Base-by-base conservation (phyloP, 2,797 vertebrate genomes). In the Ctenosaura bakeri region DNA sequence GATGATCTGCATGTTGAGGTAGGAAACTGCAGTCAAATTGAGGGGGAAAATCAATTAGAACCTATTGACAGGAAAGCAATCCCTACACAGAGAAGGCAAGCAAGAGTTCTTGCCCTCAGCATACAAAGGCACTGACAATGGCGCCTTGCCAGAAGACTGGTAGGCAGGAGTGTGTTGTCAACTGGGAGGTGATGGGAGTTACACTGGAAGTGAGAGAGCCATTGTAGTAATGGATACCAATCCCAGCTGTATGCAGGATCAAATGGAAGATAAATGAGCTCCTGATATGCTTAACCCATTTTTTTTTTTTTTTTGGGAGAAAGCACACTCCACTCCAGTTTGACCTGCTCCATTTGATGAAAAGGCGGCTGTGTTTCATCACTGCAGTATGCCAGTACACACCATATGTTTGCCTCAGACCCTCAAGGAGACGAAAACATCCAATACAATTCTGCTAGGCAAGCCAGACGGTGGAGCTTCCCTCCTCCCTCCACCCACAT, bases 201-300 rank as follows among this genome's bases (percentile, higher is more conserved):
- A 86, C 26, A 29, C 54, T 90, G 62, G 83, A 78, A 90, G 83
- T 88, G 66, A 87, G 89, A 85, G 79, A 90, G 56, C 14, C 85
- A n/a, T 69, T 92, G 80, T 89, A 78, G 32, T 92, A 96, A 97
- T 96, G 96, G 94, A 93, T 96, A 95, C 90, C 94, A 71, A 93
- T 93, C 93, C 94, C 97, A 97, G 96, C 96, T 97, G 95, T 91
- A 93, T 83, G 46, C 87, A 94, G 90, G 94, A 97, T 97, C 93
- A 97, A 96, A 95, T 95, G 90, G 92, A 96, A 96, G 96, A 97
- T 96, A 97, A 97, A 96, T 95, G 93, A 93, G 88, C 93, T 97
- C 96, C 96, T 97, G 92, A 96, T 94, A 93, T 88, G 90, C 84
- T 95, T 94, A 97, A 96, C 91, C 90, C 93, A 95, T 97, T 97